phyloP scores from a whole-genome alignment of 2,797 vertebrate species.

The Botia almorhae region DNA sequence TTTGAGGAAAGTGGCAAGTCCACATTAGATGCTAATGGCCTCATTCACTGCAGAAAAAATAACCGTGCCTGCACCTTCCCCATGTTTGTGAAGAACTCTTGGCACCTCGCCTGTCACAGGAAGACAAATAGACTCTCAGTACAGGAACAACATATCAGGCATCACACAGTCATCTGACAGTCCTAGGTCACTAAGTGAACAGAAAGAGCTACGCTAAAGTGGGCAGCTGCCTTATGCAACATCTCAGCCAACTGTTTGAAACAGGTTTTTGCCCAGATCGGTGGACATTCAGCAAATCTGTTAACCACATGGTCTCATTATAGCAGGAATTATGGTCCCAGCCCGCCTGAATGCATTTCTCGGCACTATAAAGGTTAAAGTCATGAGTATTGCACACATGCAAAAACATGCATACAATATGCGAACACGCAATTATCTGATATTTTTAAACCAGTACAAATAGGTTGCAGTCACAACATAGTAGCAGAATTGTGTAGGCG shows the following conservation, averaged over 20 bases:
- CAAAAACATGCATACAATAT: background rate
- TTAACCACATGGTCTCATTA: constrained; percentile 54
- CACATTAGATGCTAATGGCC: constrained; percentile 43
- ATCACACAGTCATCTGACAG: constrained; percentile 47
- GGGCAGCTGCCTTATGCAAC: constrained; percentile 46
- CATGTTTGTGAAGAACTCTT: constrained; percentile 43
- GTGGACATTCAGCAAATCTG: constrained; percentile 49
- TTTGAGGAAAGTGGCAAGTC: constrained; percentile 25
- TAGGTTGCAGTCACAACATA: background rate
- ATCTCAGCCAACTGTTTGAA: constrained; percentile 52
- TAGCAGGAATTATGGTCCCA: constrained; percentile 29
- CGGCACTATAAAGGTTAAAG: constrained; percentile 15
- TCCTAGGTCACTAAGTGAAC: constrained; percentile 50
- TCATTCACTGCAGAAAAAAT: constrained; percentile 30
- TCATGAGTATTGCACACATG: constrained; percentile 2
- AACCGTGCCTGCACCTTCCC: constrained; percentile 9
- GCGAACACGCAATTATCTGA: background rate
- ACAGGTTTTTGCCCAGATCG: constrained; percentile 54
- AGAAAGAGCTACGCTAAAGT: constrained; percentile 29
- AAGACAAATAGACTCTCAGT: constrained; percentile 55
- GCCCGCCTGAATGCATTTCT: constrained; percentile 30
- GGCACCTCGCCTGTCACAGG: constrained; percentile 42
- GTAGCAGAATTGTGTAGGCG: constrained; percentile 25
- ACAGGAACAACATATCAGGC: constrained; percentile 45
- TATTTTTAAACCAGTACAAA: constrained; percentile 18